Evolutionary conservation across 2,797 vertebrate species (phyloP), one percentile per base, ranked within the genome.

Genomic region (Apogon talboti): DNA sequence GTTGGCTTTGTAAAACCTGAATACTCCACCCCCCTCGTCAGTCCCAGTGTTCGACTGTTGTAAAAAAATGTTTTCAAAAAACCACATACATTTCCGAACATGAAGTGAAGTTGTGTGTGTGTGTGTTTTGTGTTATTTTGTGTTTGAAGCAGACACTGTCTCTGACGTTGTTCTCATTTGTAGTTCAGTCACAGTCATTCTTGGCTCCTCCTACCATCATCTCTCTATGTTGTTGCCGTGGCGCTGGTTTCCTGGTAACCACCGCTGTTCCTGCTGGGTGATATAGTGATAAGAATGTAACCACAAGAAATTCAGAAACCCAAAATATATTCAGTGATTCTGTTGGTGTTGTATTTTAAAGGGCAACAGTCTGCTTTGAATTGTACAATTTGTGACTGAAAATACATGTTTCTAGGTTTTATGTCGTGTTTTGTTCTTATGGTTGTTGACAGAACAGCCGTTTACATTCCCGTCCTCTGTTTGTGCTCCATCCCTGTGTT

Each of bases 161-260:
- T 60, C 40, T 49, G 46, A 5, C 65, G 11, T 56, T 30, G 42
- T 46, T 63, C 14, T 41, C 60, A 66, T 74, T 46, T 57, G 38
- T 37, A 41, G 58, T 66, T 19, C 15, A 47, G 41, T 35, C 50
- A 16, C 15, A 47, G 16, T 50, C 49, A 71, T 44, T 24, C 69
- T 58, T 40, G 21, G 35, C 45, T 15, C 46, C 59, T 1, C 65
- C 76, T 28, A n/a, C 62, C 52, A 6, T n/a, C 18, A 0, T 83
- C 81, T 76, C 30, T 9, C 54, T 45, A 52, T 6, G 18, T 47
- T 1, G 68, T 79, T 87, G 73, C 78, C 43, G 46, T 81, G 72
- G 43, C 35, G 61, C 47, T 45, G n/a, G 75, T 90, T 85, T 64
- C 87, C 75, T 83, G 67, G 84, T 84, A 84, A 89, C 83, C 16